These are phyloP conservation scores for Drosophila kohkoa DNA, from an alignment of 1,140 invertebrate genomes.

Conservation along the genomic window DNA sequence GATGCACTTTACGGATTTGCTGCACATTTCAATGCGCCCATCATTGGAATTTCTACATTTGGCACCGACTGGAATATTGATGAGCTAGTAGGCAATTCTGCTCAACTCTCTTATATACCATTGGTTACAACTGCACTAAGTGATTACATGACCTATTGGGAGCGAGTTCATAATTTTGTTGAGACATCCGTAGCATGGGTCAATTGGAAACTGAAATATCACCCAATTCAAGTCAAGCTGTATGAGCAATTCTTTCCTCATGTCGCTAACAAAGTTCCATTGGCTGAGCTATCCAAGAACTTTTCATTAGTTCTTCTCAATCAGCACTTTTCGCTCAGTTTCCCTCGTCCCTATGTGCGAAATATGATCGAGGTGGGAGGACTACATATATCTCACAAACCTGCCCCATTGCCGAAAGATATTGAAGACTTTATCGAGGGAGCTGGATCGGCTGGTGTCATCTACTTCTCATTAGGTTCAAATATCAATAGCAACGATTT, in stretches of 20 bases:
- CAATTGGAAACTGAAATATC: slow-evolving; percentile 42
- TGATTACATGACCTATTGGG: slow-evolving; percentile 84
- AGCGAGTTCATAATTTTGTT: slow-evolving; percentile 84
- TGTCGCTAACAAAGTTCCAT: slow-evolving; percentile 60
- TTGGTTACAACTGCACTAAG: slow-evolving; percentile 63
- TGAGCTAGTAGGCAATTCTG: slow-evolving; percentile 82
- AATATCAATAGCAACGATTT: slow-evolving; percentile 87
- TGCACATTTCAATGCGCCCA: slow-evolving; percentile 73
- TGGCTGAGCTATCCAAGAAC: slow-evolving; percentile 80
- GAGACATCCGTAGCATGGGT: slow-evolving; percentile 48
- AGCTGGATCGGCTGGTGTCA: slow-evolving; percentile 86
- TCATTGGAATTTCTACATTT: slow-evolving; percentile 78
- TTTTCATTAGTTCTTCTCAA: slow-evolving; percentile 86
- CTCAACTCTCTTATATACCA: slow-evolving; percentile 80
- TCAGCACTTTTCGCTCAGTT: slow-evolving; percentile 86
- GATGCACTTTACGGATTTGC: slow-evolving; percentile 75
- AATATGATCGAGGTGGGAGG: slow-evolving; percentile 87
- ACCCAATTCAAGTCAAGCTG: slow-evolving; percentile 71
- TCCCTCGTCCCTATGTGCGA: slow-evolving; percentile 85
- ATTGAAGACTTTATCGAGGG: slow-evolving; percentile 86
- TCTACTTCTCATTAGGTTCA: slow-evolving; percentile 89
- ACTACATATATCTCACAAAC: slow-evolving; percentile 85
- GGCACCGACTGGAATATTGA: slow-evolving; percentile 72
- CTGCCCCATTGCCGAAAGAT: slow-evolving; percentile 83
- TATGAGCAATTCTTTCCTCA: slow-evolving; percentile 84